Percentiles rank a stretch among this genome's conserved stretches.
Evolutionary conservation across 2,113 vertebrate species (phyloP).

Genomic region (Catagonus wagneri): DNA sequence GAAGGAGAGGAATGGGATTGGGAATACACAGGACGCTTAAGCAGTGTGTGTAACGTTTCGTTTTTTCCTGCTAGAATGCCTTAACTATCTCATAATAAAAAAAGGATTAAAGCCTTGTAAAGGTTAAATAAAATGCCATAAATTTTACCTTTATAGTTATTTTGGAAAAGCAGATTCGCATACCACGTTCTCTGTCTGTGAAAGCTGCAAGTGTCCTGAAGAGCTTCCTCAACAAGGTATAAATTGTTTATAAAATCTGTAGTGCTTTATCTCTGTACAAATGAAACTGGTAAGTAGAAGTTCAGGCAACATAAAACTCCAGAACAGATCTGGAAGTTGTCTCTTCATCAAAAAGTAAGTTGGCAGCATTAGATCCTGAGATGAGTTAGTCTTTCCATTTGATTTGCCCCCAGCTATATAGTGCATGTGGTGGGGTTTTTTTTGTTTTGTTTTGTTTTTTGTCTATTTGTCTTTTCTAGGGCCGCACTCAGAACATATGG

Average conservation of each 20-base stretch:
- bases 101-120: background rate
- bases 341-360: background rate
- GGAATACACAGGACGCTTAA: background rate
- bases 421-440: background rate
- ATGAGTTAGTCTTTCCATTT: background rate
- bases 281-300: background rate
- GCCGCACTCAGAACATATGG: too few species aligned
- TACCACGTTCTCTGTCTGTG: constrained; percentile 98
- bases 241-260: background rate
- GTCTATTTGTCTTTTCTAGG: background rate
- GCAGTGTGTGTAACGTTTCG: background rate
- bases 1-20: too few species aligned
- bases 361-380: background rate
- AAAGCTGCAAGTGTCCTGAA: constrained; percentile 99
- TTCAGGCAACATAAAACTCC: background rate
- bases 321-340: background rate
- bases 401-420: background rate
- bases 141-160: constrained; percentile 91
- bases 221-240: constrained; percentile 99
- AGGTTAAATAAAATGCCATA: constrained; percentile 33
- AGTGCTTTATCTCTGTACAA: background rate
- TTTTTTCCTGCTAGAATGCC: background rate
- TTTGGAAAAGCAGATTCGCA: constrained; percentile 99
- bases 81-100: constrained; percentile 33
- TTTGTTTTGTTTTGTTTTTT: background rate